These are phyloP conservation scores for Chaetodon trifasciatus DNA, from an alignment of 2,797 vertebrate species.

Conservation along the genomic window DNA sequence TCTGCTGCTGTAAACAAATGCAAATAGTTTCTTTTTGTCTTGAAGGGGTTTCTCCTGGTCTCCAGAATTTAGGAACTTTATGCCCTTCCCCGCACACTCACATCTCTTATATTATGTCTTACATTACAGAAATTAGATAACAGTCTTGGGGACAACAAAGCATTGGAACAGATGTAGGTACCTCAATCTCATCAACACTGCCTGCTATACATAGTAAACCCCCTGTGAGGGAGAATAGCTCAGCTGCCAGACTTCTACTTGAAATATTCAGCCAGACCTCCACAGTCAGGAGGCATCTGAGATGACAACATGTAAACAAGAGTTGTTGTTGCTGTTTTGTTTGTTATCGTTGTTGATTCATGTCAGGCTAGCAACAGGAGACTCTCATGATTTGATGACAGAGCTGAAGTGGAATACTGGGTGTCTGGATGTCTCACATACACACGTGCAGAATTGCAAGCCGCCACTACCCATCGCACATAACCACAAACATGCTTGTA, in stretches of 20 bases:
- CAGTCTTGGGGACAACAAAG: slow-evolving; percentile 23
- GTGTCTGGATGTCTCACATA: background rate
- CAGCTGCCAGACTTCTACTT: slow-evolving; percentile 24
- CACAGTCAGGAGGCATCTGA: slow-evolving; percentile 14
- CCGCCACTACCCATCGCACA: background rate
- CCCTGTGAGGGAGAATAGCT: slow-evolving; percentile 24
- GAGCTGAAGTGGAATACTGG: slow-evolving; percentile 22
- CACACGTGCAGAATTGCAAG: slow-evolving; percentile 1
- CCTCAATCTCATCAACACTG: slow-evolving; percentile 33
- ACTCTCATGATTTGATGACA: slow-evolving; percentile 7
- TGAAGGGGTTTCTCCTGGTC: background rate
- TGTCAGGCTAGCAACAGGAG: background rate
- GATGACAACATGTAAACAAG: slow-evolving; percentile 45
- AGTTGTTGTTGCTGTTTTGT: slow-evolving; percentile 21
- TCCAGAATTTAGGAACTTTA: background rate
- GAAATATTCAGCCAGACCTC: slow-evolving; percentile 24
- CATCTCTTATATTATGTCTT: background rate
- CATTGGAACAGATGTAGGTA: slow-evolving; percentile 43
- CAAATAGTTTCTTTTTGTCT: background rate
- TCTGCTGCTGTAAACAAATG: background rate
- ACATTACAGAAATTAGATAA: slow-evolving; percentile 17
- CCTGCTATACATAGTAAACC: slow-evolving; percentile 23
- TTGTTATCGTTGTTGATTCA: slow-evolving; percentile 22
- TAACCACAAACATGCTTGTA: slow-evolving; percentile 34
- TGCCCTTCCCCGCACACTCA: background rate